These are phyloP conservation scores for Elanoides forficatus DNA, from an alignment of 2,113 vertebrate genomes.

Conservation along the genomic window DNA sequence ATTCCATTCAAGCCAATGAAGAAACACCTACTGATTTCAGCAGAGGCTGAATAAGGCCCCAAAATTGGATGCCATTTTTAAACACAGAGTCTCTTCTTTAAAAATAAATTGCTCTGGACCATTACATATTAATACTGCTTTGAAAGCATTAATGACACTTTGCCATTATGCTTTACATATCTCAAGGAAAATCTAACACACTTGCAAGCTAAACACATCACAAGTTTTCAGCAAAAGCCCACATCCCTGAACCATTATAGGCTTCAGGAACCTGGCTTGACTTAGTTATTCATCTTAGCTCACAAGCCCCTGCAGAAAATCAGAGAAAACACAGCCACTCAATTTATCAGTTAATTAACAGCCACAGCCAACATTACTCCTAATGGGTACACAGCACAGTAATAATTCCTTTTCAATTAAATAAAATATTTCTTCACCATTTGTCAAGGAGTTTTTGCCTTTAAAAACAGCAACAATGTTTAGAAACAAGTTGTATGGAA, in stretches of 20 bases:
- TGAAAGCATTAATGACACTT: not conserved
- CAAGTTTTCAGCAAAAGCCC: not conserved
- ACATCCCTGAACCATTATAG: not conserved
- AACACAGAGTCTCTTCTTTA: not conserved
- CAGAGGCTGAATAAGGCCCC: not conserved
- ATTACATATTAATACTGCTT: not conserved
- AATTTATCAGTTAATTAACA: not conserved
- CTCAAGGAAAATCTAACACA: not conserved
- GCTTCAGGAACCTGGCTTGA: not conserved
- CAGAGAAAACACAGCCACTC: not conserved
- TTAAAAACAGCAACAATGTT: not conserved
- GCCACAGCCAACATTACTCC: not conserved
- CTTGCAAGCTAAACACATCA: not conserved
- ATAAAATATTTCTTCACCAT: not conserved
- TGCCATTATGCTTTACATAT: not conserved
- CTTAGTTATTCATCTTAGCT: not conserved
- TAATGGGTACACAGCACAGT: not conserved
- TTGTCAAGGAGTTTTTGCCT: not conserved
- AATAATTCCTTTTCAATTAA: not conserved
- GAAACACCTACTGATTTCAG: not conserved
- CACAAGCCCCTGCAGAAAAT: not conserved
- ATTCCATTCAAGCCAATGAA: not conserved
- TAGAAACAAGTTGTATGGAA: not conserved
- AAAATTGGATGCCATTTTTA: not conserved
- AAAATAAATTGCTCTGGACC: not conserved